Base-by-base conservation (phyloP, 2,888 invertebrate genomes). In the Clistopyga incitator region DNA sequence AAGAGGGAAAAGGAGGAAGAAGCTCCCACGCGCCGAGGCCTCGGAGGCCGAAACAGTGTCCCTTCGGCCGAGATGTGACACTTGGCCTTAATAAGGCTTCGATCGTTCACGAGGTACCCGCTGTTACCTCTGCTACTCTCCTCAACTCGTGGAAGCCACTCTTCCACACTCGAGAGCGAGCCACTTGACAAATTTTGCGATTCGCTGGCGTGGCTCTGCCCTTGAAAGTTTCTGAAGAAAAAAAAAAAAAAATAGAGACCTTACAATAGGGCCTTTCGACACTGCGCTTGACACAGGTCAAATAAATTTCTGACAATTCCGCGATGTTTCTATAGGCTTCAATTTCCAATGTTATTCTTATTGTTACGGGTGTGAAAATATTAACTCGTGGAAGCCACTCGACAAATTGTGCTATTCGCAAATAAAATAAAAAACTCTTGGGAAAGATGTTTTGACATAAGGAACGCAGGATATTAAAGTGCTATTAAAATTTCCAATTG, bases 1-100 rank as follows among this genome's bases (percentile, higher is more conserved):
- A 50, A 42, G 23, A 52, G 38, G 68, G 77, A 65, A 78, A 71
- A 76, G 75, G 70, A 68, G 45, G 25, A 65, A 45, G 45, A 3
- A 47, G 18, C 23, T 25, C 23, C 67, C 34, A 61, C 38, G 64
- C 38, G 75, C 15, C 23, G 18, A 72, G 68, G 68, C 78, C 79
- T 83, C 85, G 84, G 85, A 85, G 84, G 84, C 78, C 81, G 85
- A 86, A 87, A 87, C 81, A 80, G 76, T 50, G 61, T 74, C 18
- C 80, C 87, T 85, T 86, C 84, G 86, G 85, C 83, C 86, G 84
- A 85, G 87, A 81, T 78, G 88, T 88, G 91, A 89, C 87, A 89
- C 91, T 91, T 91, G 91, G 90, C 91, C 91, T 91, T 91, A 92
- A 92, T 92, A 90, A 91, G 89, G 85, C 87, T 89, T 90, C 91